Evolutionary conservation across 1,140 invertebrate genomes (phyloP), one percentile per base, ranked within the genome.

Genomic region (Bactericera cockerelli): DNA sequence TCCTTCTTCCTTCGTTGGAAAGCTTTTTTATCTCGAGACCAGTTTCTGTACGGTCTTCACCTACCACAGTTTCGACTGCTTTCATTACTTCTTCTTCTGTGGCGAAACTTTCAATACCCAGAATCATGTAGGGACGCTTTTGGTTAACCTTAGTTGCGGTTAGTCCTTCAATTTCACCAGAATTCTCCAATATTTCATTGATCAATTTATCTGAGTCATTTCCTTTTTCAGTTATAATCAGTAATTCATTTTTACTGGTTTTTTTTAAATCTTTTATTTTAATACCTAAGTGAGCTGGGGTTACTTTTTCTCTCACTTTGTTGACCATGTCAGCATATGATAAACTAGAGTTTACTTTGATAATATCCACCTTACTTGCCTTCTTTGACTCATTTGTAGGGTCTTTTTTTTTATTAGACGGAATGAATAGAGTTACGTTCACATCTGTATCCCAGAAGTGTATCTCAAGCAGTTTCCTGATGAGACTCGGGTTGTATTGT

Each of bases 111-210:
- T 49, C 42, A 49, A 49, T 4, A 3, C 42, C 42, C 42, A n/a
- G 4, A 49, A 49, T 49, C n/a, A 49, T 49, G 42, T 49, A 49
- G n/a, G 42, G 42, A 49, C 42, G 42, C n/a, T n/a, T 19, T n/a
- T 49, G 42, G n/a, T 8, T 49, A 6, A 49, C 42, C 42, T 49
- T 49, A 49, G 42, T 49, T 49, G 42, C 42, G 3, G 4, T 4
- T 49, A 49, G n/a, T 4, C 42, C 42, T 6, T 49, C 8, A n/a
- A 49, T 49, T 49, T 49, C 22, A 4, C 3, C 42, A 19, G 42
- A 4, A 49, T 49, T 49, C 42, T 49, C 42, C 42, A 49, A 6
- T 10, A 49, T 49, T n/a, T 49, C n/a, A 4, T 22, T n/a, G 42
- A 49, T 49, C n/a, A 49, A n/a, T 49, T n/a, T 49, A 3, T 49